These are phyloP conservation scores for Neodontobutis hainanensis DNA, from an alignment of 2,113 vertebrate genomes.

Conservation along the genomic window DNA sequence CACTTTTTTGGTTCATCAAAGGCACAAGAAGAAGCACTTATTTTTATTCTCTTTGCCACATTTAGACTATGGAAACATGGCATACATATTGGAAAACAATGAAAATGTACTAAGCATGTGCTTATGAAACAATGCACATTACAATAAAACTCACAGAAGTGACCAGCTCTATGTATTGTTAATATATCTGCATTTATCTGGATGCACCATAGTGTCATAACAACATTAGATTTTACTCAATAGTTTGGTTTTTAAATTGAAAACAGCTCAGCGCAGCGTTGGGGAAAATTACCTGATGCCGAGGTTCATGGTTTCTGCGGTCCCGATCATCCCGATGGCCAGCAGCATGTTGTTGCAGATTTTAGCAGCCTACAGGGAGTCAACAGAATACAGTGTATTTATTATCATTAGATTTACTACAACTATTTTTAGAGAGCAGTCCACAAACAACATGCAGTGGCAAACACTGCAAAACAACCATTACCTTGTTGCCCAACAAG, in stretches of 20 bases:
- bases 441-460: too few species aligned
- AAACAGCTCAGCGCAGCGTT: constrained; percentile 3
- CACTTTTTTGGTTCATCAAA: too few species aligned
- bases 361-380: constrained; percentile 86
- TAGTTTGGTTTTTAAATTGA: background rate
- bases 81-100: too few species aligned
- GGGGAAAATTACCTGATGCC: constrained; percentile 87
- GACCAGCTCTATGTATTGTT: background rate
- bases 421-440: too few species aligned
- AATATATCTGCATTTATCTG: background rate
- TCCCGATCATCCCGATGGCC: constrained; percentile 95
- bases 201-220: background rate
- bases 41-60: too few species aligned
- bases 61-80: background rate
- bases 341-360: constrained; percentile 98
- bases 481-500: too few species aligned
- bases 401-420: constrained; percentile 1
- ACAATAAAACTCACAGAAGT: background rate
- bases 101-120: background rate
- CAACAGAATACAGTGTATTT: constrained; percentile 41
- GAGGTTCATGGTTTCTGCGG: constrained; percentile 95
- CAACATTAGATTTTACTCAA: background rate
- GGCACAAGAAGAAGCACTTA: too few species aligned
- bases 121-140: background rate
- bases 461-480: too few species aligned